phyloP scores from a whole-genome alignment of 1,140 invertebrate genomes.

The Macrosteles quadrilineatus region DNA sequence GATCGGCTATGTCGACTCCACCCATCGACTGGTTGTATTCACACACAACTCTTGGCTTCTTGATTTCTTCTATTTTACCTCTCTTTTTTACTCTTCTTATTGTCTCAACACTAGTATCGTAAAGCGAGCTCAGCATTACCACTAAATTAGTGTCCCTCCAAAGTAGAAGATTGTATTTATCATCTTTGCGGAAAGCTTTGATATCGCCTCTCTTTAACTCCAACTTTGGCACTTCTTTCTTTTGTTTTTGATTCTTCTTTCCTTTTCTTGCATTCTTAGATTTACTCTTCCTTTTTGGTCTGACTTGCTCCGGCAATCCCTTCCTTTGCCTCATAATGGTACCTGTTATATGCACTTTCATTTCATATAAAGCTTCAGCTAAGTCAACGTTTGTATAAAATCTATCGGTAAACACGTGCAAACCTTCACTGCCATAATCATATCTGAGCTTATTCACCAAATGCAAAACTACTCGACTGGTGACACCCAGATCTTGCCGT shows the following conservation, averaged over 20 bases:
- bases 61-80: neutral
- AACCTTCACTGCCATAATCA: neutral
- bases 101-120: neutral
- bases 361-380: neutral
- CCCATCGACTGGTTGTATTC: conserved; percentile 23
- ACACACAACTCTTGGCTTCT: conserved; percentile 23
- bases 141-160: conserved; percentile 6
- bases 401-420: conserved; percentile 17
- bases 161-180: neutral
- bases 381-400: conserved; percentile 23
- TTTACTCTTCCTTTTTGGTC: conserved; percentile 15
- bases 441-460: neutral
- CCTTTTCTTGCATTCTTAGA: neutral
- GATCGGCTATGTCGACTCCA: conserved; percentile 8
- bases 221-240: conserved; percentile 7
- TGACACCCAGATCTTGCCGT: neutral
- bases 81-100: conserved; percentile 4
- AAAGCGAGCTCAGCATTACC: neutral
- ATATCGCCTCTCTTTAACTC: conserved; percentile 18
- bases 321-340: neutral
- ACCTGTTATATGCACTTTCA: neutral
- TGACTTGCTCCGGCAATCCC: conserved; percentile 11
- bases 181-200: conserved; percentile 15
- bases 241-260: conserved; percentile 6
- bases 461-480: conserved; percentile 12